Evolutionary conservation across 30 jellyfish, hydroid and myxozoan genomes (phyloP), one percentile per base, ranked within the genome.

Genomic region (Clytia hemisphaerica): DNA sequence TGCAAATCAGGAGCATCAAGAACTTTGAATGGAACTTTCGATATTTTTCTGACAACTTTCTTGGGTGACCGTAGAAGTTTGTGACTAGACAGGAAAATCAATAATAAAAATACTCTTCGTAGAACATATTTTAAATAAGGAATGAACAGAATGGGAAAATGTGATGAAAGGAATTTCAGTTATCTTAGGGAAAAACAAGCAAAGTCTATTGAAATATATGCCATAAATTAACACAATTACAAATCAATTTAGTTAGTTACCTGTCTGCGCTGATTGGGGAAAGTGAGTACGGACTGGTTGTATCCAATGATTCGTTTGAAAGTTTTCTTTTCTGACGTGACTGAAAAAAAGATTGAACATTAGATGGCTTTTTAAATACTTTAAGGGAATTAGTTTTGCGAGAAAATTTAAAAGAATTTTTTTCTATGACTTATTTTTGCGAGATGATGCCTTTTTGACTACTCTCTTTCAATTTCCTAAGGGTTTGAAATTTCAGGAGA

Each of bases 1-100:
- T 79, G 97, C 68, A 87, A 50, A 26, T 80, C 97, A 7, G 97
- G 97, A 33, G 97, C 97, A 76, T 87, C 97, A 50, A 87, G 47
- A 25, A 87, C 97, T 48, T 87, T 87, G 66, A 63, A 87, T 15
- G 97, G 97, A 53, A 87, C 94, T 60, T 80, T 87, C 24, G 97
- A 80, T 21, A 87, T 87, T 60, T 87, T 87, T 51, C 97, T 79
- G 30, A 83, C 70, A n/a, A 85, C 95, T 84, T 85, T 85, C 61
- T 77, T 77, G 4, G 95, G 95, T 27, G 95, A 85, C 35, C 93
- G 82, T 26, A 85, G 86, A 2, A 85, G 75, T 42, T 73, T 76
- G 58, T 85, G 95, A 73, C 95, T 85, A 67, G 37, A 64, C 60
- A 9, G 69, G 31, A 67, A 19, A 38, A 65, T 37, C 6, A 35